These are phyloP conservation scores for Pogonocichla stellata DNA, from an alignment of 2,113 vertebrate genomes.

Conservation along the genomic window DNA sequence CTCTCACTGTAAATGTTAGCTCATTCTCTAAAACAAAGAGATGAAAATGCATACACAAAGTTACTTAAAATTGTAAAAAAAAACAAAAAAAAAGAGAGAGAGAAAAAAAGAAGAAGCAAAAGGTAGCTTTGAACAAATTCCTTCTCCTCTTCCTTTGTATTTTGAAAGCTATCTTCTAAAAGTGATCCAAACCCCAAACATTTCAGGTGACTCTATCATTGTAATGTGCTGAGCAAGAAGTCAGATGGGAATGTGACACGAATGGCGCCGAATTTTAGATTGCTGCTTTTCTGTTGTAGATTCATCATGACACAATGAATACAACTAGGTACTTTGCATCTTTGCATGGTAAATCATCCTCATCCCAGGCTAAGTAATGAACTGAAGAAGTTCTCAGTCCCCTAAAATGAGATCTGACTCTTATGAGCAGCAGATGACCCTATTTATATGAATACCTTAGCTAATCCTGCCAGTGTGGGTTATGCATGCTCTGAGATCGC, in stretches of 20 bases:
- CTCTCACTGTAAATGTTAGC: constrained; percentile 73
- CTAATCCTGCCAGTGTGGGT: neutral
- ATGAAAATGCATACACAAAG: neutral
- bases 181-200: neutral
- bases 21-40: constrained; percentile 56
- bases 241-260: neutral
- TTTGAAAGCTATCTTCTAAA: neutral
- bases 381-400: neutral
- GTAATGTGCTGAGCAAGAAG: neutral
- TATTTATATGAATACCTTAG: neutral
- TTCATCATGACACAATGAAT: neutral
- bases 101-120: neutral
- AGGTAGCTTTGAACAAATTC: neutral
- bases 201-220: neutral
- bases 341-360: neutral
- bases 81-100: neutral
- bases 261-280: neutral
- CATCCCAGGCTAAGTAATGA: neutral
- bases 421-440: neutral
- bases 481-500: neutral
- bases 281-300: neutral
- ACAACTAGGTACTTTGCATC: neutral
- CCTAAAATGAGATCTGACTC: neutral
- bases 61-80: neutral
- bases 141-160: neutral